Percentiles rank a stretch among this genome's conserved stretches.
Evolutionary conservation across 2,888 invertebrate genomes (phyloP).

Genomic region (Automeris io): DNA sequence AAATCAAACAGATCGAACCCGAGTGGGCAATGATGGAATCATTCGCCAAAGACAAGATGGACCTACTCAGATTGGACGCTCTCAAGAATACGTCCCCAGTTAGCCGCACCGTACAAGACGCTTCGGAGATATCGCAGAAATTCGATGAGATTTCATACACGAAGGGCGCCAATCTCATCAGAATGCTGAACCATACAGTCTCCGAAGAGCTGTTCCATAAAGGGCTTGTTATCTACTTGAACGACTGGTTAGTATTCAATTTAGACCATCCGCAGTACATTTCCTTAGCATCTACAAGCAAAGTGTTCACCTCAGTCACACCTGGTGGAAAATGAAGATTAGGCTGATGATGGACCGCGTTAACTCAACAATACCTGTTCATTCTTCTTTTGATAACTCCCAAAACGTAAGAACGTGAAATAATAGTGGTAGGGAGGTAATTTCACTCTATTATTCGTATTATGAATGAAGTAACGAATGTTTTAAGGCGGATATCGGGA

Average conservation of each 20-base stretch:
- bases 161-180: slow-evolving; percentile 76
- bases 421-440: too few species aligned
- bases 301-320: too few species aligned
- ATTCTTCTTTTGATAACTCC: too few species aligned
- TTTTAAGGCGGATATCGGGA: too few species aligned
- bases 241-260: slow-evolving; percentile 73
- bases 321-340: too few species aligned
- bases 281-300: too few species aligned
- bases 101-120: slow-evolving; percentile 65
- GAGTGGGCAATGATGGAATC: slow-evolving; percentile 75
- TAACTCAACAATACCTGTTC: too few species aligned
- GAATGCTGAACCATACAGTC: slow-evolving; percentile 78
- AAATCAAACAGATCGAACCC: slow-evolving; percentile 69
- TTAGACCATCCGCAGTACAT: too few species aligned
- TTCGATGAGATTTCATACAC: slow-evolving; percentile 77
- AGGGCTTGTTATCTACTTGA: slow-evolving; percentile 71
- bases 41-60: slow-evolving; percentile 73
- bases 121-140: slow-evolving; percentile 76
- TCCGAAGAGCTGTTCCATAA: slow-evolving; percentile 68
- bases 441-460: too few species aligned
- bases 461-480: too few species aligned
- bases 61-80: slow-evolving; percentile 71
- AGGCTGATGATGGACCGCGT: too few species aligned
- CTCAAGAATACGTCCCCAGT: slow-evolving; percentile 76
- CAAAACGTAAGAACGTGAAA: too few species aligned